Conservation (phyloP, 2,888 invertebrate genomes). For the Silvanus unidentatus region DNA sequence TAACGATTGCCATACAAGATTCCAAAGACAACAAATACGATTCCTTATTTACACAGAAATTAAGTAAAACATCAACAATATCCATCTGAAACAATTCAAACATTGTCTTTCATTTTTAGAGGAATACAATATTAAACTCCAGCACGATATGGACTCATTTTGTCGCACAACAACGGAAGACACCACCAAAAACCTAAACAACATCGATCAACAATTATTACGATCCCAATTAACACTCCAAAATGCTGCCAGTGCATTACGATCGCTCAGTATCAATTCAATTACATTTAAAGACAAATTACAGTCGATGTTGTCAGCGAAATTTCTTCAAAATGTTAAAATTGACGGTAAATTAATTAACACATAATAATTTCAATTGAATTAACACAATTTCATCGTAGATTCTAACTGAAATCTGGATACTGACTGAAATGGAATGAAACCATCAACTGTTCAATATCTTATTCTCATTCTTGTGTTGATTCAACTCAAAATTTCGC, state of each 20-base stretch:
- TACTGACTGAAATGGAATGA: too few species aligned
- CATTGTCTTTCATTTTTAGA: constrained; percentile 27
- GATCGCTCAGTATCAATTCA: constrained; percentile 36
- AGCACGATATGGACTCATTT: constrained; percentile 32
- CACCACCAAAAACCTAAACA: constrained; percentile 33
- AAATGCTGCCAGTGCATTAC: constrained; percentile 38
- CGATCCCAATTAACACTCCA: constrained; percentile 42
- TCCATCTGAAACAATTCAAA: background rate
- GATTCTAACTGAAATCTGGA: too few species aligned
- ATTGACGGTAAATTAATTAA: constrained; percentile 10
- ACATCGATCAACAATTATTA: constrained; percentile 39
- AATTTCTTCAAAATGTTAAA: constrained; percentile 39
- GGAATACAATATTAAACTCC: constrained; percentile 37
- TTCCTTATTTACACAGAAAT: constrained; percentile 36
- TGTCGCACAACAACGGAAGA: constrained; percentile 31
- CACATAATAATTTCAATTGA: background rate
- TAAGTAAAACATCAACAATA: constrained; percentile 34
- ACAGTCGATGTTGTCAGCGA: constrained; percentile 35
- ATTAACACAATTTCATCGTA: background rate
- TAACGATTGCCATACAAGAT: constrained; percentile 11
- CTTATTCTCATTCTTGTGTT: too few species aligned
- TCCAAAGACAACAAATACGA: constrained; percentile 23
- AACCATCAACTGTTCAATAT: too few species aligned
- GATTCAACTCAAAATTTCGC: too few species aligned
- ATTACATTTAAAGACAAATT: constrained; percentile 37